Evolutionary conservation across 2,888 invertebrate genomes (phyloP), one percentile per base, ranked within the genome.

Genomic region (Monoplex corrugatus): DNA sequence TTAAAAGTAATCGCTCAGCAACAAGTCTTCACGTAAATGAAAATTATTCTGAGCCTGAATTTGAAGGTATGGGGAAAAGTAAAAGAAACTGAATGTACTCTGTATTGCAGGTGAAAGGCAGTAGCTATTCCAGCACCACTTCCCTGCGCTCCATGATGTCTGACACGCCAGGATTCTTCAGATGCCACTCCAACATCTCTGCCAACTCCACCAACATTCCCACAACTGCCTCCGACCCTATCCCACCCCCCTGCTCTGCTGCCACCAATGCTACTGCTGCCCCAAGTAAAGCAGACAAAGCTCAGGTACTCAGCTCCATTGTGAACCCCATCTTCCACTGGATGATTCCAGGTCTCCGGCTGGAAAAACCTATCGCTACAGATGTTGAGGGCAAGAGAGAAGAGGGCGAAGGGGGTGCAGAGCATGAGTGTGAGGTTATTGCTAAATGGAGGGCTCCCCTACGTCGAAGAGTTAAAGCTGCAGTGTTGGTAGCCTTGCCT

Each of bases 401-500:
- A 13, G 68, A 68, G 1, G 43, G n/a, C 28, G 68, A 68, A n/a
- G 86, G 43, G 50, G 45, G 50, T 0, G 68, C 40, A 10, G 40
- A 2, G 57, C n/a, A 10, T 0, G 57, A 86, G 43, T 23, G 32
- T 43, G 86, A 38, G 35, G 10, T 43, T 45, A 45, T 63, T 13
- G 38, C 63, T 13, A 43, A n/a, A 19, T n/a, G 38, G 43, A 19
- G 57, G 40, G 86, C 57, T 28, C 68, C 86, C 16, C 28, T 86
- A 5, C 68, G 68, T n/a, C 50, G 86, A 13, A 10, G 86, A 16
- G 86, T 68, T 43, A 86, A 86, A 38, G 63, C 86, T 13, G 86
- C 86, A 10, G 57, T 68, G 43, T 68, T 86, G 68, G 86, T 86
- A 43, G 68, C 86, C 40, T 40, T 86, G 68, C 86, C 86, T 8